phyloP scores from a whole-genome alignment of 2,888 invertebrate species.

The Lagria hirta region DNA sequence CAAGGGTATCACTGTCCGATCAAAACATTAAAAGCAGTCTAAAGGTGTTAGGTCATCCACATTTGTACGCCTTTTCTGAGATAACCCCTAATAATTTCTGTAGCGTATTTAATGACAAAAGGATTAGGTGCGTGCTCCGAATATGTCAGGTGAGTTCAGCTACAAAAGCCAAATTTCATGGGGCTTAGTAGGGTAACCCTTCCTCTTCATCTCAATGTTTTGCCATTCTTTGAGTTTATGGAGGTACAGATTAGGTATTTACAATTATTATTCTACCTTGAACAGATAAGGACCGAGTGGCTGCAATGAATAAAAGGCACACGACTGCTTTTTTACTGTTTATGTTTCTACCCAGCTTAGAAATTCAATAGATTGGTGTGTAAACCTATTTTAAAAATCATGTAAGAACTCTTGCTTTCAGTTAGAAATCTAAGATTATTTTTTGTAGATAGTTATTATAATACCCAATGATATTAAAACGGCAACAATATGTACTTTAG shows the following conservation, averaged over 20 bases:
- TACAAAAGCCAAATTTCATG: constrained; percentile 38
- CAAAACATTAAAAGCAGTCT: constrained; percentile 17
- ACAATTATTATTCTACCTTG: constrained; percentile 33
- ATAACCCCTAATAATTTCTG: constrained; percentile 36
- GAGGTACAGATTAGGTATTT: constrained; percentile 38
- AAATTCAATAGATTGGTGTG: no score
- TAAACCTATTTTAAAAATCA: no score
- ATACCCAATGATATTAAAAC: no score
- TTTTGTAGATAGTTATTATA: no score
- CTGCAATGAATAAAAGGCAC: constrained; percentile 22
- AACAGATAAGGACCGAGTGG: constrained; percentile 20
- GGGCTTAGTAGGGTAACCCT: constrained; percentile 29
- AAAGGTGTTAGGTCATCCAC: constrained; percentile 21
- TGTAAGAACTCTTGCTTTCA: no score
- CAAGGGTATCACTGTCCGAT: constrained; percentile 17
- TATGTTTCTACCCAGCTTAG: no score
- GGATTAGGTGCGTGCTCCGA: constrained; percentile 37
- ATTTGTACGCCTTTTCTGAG: constrained; percentile 23
- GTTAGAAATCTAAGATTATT: no score
- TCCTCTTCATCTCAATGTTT: constrained; percentile 32
- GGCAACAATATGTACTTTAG: no score
- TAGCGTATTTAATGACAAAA: constrained; percentile 37
- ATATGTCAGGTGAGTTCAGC: constrained; percentile 36
- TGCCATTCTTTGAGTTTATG: constrained; percentile 40
- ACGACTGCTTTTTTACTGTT: constrained; percentile 23